These are phyloP conservation scores for Caenorhabditis auriculariae DNA, from an alignment of 2,888 invertebrate genomes.

Conservation along the genomic window DNA sequence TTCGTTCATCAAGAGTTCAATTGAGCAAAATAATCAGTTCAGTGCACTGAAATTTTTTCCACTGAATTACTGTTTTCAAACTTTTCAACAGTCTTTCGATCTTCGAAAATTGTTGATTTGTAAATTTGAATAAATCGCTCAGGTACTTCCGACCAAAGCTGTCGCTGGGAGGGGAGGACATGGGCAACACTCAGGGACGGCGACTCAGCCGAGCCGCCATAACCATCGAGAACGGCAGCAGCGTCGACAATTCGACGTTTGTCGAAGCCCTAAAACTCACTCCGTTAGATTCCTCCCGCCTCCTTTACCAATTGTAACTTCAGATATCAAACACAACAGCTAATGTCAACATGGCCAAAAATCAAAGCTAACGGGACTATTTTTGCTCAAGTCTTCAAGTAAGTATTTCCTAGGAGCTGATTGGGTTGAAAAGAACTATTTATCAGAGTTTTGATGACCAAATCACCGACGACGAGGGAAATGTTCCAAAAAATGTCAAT, in stretches of 20 bases:
- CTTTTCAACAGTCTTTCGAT: too few relatives aligned
- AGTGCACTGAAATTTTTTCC: too few relatives aligned
- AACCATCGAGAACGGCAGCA: slow-evolving; percentile 25
- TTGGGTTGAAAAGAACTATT: background rate
- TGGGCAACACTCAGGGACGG: slow-evolving; percentile 28
- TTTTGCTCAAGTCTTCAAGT: slow-evolving; percentile 56
- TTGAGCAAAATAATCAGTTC: too few relatives aligned
- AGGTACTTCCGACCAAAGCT: too few relatives aligned
- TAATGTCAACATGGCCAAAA: slow-evolving; percentile 55
- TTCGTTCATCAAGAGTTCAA: too few relatives aligned
- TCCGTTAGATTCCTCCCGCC: slow-evolving; percentile 9
- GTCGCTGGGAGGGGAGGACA: too few relatives aligned
- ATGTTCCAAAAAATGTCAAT: slow-evolving; percentile 62
- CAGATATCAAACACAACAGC: slow-evolving; percentile 56
- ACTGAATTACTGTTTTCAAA: too few relatives aligned
- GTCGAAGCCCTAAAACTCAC: slow-evolving; percentile 24
- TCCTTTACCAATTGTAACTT: slow-evolving; percentile 7
- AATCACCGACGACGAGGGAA: slow-evolving; percentile 42
- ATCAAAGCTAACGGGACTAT: slow-evolving; percentile 39
- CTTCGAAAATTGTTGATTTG: too few relatives aligned
- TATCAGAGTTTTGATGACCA: slow-evolving; percentile 30
- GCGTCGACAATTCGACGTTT: slow-evolving; percentile 20
- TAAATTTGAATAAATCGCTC: too few relatives aligned
- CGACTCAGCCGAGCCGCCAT: slow-evolving; percentile 28
- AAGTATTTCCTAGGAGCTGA: slow-evolving; percentile 3